Conservation (phyloP, 2,888 invertebrate species). For the Asteroscopus sphinx region DNA sequence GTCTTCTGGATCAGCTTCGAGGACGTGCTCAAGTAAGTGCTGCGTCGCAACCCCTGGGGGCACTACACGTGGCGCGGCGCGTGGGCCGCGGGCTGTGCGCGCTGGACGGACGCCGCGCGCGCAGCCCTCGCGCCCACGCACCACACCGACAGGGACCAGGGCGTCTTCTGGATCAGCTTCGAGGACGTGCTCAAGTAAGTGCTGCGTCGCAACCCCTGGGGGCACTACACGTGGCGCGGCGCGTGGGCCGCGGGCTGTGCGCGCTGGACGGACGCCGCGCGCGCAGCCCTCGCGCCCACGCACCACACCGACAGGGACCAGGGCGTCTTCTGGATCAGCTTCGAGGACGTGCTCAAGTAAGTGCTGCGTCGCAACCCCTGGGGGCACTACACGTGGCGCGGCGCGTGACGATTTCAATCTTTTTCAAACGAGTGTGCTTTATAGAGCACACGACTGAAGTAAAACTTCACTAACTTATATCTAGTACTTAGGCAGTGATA, state of each 20-base stretch:
- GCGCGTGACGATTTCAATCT: no score
- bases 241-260: no score
- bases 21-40: conserved; percentile 95
- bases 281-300: no score
- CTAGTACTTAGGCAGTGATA: no score
- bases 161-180: conserved; percentile 99
- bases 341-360: conserved; percentile 95
- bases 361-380: conserved; percentile 99
- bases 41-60: conserved; percentile 99
- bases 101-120: conserved; percentile 76
- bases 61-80: conserved; percentile 99
- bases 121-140: conserved; percentile 61
- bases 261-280: no score
- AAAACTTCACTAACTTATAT: no score
- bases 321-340: no score
- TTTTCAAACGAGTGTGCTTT: no score
- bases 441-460: no score
- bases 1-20: conserved; percentile 99
- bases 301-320: no score
- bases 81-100: conserved; percentile 80
- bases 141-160: conserved; percentile 89
- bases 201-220: conserved; percentile 99
- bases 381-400: conserved; percentile 99
- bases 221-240: conserved; percentile 99
- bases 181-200: conserved; percentile 96